Evolutionary conservation across 2,888 invertebrate species (phyloP), one percentile per base, ranked within the genome.

Genomic region (Drosophila anomalipes): DNA sequence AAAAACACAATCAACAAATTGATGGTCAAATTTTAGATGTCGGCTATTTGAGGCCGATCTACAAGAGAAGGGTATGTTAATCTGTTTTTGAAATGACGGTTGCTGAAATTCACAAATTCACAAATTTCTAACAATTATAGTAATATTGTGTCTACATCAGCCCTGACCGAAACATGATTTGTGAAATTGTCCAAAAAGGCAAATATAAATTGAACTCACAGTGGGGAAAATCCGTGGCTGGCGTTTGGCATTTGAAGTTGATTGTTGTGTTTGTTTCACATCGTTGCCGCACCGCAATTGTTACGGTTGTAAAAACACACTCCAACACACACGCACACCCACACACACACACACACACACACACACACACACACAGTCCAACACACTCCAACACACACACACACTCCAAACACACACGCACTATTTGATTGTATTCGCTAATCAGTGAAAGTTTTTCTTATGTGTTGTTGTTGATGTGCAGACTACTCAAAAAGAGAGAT

Each of bases 381-480:
- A 26, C 4, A 19, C 9, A 19, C 33, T 35, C 54, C 35, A 5
- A n/a, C 5, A n/a, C n/a, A n/a, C n/a, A 26, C 22, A n/a, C 5
- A 28, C 4, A 14, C 26, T 39, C 2, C 6, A 16, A 10, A n/a
- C 41, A n/a, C 47, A 16, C 51, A 19, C 30, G 19, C 35, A 49
- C 33, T 54, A 28, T 35, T n/a, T 16, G 6, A 52, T 22, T 52
- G 16, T 30, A n/a, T 44, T 22, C n/a, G 58, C 59, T 70, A 52
- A 26, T 52, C 41, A 61, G 77, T 63, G 80, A 75, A 77, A 80
- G 80, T 75, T 74, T 57, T 51, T 16, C 4, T 28, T n/a, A 9
- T 22, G 41, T 44, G 32, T 19, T 54, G 54, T 35, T 32, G 6
- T 32, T 58, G 58, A 4, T 58, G 74, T 75, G 74, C 69, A 60